Percentiles rank a stretch among this genome's conserved stretches.
Evolutionary conservation across 2,888 invertebrate species (phyloP).

Genomic region (Megamerina dolium): DNA sequence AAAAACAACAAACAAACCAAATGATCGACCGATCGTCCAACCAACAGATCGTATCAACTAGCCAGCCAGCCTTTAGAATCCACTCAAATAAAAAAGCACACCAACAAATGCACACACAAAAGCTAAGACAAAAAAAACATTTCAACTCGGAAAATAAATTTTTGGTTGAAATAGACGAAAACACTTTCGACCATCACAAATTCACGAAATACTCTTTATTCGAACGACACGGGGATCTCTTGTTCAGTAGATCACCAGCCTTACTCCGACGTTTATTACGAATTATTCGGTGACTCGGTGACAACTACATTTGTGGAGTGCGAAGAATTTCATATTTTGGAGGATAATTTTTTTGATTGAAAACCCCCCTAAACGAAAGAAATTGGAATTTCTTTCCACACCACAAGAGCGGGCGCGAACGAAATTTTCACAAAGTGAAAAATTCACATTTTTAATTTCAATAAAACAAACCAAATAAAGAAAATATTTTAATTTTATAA

Average conservation of each 20-base stretch:
- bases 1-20: slow-evolving; percentile 5
- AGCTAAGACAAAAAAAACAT: slow-evolving; percentile 6
- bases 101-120: slow-evolving; percentile 1
- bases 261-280: slow-evolving; percentile 52
- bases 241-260: slow-evolving; percentile 53
- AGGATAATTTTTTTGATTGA: slow-evolving; percentile 6
- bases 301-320: slow-evolving; percentile 46
- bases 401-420: slow-evolving; percentile 25
- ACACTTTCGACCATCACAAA: slow-evolving; percentile 33
- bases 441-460: slow-evolving; percentile 8
- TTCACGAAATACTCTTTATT: slow-evolving; percentile 50
- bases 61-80: slow-evolving; percentile 5
- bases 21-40: too few relatives aligned
- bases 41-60: neutral
- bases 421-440: slow-evolving; percentile 20
- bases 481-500: slow-evolving; percentile 16
- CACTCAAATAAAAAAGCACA: slow-evolving; percentile 14
- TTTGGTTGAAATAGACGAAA: slow-evolving; percentile 35
- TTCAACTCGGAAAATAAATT: slow-evolving; percentile 9
- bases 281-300: slow-evolving; percentile 51
- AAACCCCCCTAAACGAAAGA: neutral
- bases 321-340: slow-evolving; percentile 17
- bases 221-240: slow-evolving; percentile 52
- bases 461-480: slow-evolving; percentile 4
- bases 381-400: slow-evolving; percentile 2